Evolutionary conservation across 2,113 vertebrate species (phyloP).

Genomic region (Nesoenas mayeri): DNA sequence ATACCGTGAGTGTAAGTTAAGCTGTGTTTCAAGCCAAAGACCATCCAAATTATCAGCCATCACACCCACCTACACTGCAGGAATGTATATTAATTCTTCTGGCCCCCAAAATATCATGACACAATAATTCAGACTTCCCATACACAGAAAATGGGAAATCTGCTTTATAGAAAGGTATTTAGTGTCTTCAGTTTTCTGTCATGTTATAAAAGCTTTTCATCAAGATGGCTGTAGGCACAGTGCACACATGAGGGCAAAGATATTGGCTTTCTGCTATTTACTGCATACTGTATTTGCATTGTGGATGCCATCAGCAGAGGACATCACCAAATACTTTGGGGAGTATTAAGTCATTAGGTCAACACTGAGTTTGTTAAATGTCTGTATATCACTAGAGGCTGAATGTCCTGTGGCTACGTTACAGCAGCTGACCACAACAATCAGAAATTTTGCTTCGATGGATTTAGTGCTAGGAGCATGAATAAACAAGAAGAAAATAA

Average conservation of each 20-base stretch:
- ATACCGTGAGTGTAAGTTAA: background rate
- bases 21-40: background rate
- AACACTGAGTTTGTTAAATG: background rate
- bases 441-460: background rate
- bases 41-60: background rate
- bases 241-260: background rate
- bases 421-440: background rate
- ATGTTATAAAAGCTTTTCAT: rapidly evolving
- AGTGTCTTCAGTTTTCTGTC: background rate
- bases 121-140: background rate
- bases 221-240: background rate
- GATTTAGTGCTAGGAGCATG: background rate
- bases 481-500: background rate
- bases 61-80: background rate
- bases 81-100: background rate
- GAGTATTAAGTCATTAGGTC: background rate
- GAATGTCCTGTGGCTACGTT: background rate
- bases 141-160: no score
- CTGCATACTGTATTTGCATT: background rate
- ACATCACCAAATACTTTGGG: background rate
- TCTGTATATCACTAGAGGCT: rapidly evolving
- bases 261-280: background rate
- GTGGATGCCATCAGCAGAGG: background rate
- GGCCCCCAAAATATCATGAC: background rate
- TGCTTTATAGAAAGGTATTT: background rate